phyloP scores from a whole-genome alignment of 1,140 invertebrate genomes.

The Trichonephila clavata region DNA sequence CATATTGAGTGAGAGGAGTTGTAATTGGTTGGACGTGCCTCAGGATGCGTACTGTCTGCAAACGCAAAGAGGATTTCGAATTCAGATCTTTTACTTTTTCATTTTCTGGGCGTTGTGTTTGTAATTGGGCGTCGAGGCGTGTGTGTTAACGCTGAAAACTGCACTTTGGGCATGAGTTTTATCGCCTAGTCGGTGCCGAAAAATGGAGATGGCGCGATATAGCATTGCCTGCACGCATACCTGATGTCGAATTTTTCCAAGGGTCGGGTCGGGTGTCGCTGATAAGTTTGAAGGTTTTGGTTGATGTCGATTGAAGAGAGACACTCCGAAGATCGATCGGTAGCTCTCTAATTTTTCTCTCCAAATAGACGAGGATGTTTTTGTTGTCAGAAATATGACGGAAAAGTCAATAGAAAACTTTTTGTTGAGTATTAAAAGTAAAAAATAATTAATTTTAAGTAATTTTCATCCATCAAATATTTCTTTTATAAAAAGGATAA shows the following conservation, averaged over 20 bases:
- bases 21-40: conserved; percentile 43
- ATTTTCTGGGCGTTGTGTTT: conserved; percentile 33
- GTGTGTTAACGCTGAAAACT: conserved; percentile 29
- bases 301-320: too few relatives aligned
- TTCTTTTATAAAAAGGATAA: too few relatives aligned
- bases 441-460: too few relatives aligned
- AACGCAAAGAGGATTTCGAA: conserved; percentile 2
- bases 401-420: too few relatives aligned
- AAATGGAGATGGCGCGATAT: not conserved
- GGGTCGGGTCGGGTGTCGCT: not conserved
- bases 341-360: too few relatives aligned
- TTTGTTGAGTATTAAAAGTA: too few relatives aligned
- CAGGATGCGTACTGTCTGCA: conserved; percentile 20
- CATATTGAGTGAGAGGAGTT: not conserved
- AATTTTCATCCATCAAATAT: too few relatives aligned
- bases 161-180: conserved; percentile 59
- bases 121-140: conserved; percentile 24
- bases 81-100: not conserved
- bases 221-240: not conserved
- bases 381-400: too few relatives aligned
- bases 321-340: too few relatives aligned
- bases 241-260: not conserved
- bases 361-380: too few relatives aligned
- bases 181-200: conserved; percentile 12
- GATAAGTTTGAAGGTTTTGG: not conserved